A percentile compares a stretch with the other conserved stretches of the same genome.
phyloP scores from a whole-genome alignment of 2,113 vertebrate genomes.

The Notarius quadriscutis region DNA sequence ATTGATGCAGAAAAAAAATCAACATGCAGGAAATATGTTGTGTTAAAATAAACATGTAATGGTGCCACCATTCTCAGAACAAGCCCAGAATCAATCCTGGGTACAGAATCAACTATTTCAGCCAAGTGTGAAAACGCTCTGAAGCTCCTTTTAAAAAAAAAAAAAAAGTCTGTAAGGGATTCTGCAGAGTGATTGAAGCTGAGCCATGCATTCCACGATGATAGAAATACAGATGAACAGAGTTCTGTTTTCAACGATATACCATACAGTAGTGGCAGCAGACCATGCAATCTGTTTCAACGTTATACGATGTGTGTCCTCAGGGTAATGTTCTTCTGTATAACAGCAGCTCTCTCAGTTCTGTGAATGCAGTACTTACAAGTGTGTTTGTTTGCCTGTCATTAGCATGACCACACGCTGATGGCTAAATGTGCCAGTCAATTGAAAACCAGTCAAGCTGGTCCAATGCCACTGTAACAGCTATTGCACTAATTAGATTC shows the following conservation, averaged over 20 bases:
- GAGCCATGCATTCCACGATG: background rate
- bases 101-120: background rate
- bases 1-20: background rate
- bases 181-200: background rate
- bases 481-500: constrained; percentile 37
- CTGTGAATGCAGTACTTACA: background rate
- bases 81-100: background rate
- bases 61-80: background rate
- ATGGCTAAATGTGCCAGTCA: constrained; percentile 12
- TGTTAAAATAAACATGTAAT: background rate
- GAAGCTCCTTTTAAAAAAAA: background rate
- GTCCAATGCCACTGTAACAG: constrained; percentile 15
- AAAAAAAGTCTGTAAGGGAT: background rate
- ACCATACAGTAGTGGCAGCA: background rate
- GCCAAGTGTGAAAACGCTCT: background rate
- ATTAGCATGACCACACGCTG: background rate
- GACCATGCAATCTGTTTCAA: background rate
- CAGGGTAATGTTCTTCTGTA: background rate
- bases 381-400: constrained; percentile 7
- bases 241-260: background rate
- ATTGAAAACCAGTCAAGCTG: constrained; percentile 29
- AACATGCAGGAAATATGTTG: background rate
- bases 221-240: background rate
- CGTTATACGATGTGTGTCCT: background rate
- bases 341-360: background rate